These are phyloP conservation scores for Calliphora vicina DNA, from an alignment of 1,140 invertebrate genomes.

Conservation along the genomic window DNA sequence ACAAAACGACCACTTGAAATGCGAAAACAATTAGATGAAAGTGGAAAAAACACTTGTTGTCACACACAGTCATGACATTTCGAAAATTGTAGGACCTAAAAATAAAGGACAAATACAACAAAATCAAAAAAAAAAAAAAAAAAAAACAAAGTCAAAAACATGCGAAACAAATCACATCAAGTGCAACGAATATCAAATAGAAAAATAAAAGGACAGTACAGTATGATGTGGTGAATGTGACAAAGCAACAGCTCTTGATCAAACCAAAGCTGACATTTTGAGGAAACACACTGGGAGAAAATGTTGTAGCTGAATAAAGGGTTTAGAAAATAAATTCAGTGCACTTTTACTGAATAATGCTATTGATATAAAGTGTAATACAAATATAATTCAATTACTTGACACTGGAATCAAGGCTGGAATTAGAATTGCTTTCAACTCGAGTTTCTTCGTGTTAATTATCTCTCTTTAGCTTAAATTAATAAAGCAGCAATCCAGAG, in stretches of 20 bases:
- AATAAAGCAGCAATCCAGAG: too few relatives aligned
- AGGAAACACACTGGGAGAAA: not conserved
- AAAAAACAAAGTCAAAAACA: not conserved
- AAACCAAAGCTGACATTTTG: not conserved
- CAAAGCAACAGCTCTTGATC: not conserved
- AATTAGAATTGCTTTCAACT: too few relatives aligned
- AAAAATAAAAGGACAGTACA: not conserved
- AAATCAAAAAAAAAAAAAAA: not conserved
- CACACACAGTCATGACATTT: not conserved
- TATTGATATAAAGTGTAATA: too few relatives aligned
- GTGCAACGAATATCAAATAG: constrained; percentile 3
- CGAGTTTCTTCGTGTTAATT: too few relatives aligned
- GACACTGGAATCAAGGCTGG: too few relatives aligned
- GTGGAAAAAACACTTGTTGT: not conserved
- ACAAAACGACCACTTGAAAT: not conserved
- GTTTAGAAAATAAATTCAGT: too few relatives aligned
- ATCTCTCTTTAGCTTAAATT: too few relatives aligned
- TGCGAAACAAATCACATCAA: constrained; percentile 12
- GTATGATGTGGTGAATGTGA: not conserved
- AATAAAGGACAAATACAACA: not conserved
- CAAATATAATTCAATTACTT: too few relatives aligned
- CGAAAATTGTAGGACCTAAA: not conserved
- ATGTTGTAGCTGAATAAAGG: too few relatives aligned
- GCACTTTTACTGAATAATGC: too few relatives aligned
- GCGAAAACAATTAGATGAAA: not conserved